Base-by-base conservation (phyloP, 53 echinoderm and acorn worm genomes). In the Holothuria scabra region DNA sequence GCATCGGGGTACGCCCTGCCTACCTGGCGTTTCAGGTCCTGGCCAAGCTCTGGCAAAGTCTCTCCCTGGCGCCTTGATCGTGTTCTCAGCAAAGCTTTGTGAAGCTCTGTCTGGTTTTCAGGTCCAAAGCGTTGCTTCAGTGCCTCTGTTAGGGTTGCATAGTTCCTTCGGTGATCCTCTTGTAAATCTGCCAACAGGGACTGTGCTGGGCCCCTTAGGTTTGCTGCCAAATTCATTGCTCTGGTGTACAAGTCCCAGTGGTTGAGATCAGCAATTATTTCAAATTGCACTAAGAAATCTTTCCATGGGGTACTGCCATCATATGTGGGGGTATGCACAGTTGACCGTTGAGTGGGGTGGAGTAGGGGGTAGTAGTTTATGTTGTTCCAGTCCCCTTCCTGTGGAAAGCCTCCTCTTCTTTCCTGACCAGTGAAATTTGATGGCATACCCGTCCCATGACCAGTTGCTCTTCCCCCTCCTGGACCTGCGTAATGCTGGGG, bases 191-290 rank as follows among this genome's bases (percentile, higher is more conserved):
- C 33, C 67, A 67, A 12, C 30, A 67, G 67, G 28, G 10, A 35
- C 35, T 35, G 35, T 35, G 35, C 35, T 35, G 35, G 35, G 35
- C 35, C 35, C 6, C 35, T 35, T 0, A 67, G 67, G 32, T 67
- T 67, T 67, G 34, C 67, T 67, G 67, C 67, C 67, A 67, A 16
- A 29, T 67, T 67, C 33, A 66, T 26, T 28, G 66, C 66, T 28
- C 24, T 66, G 18, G 34, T 11, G 29, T 68, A n/a, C n/a, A n/a
- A 14, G 34, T 68, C 28, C 68, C 68, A 29, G 12, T 41, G 25
- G 28, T 67, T 34, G 66, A 66, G 25, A 25, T 66, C 66, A 10
- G 66, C 25, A 28, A 66, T 30, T 9, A 66, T 66, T 28, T 66
- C 34, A 10, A 66, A 66, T 66, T 66, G 2, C 2, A 24, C 66